phyloP scores from a whole-genome alignment of 1,140 invertebrate species.

The Gryon sp. region DNA sequence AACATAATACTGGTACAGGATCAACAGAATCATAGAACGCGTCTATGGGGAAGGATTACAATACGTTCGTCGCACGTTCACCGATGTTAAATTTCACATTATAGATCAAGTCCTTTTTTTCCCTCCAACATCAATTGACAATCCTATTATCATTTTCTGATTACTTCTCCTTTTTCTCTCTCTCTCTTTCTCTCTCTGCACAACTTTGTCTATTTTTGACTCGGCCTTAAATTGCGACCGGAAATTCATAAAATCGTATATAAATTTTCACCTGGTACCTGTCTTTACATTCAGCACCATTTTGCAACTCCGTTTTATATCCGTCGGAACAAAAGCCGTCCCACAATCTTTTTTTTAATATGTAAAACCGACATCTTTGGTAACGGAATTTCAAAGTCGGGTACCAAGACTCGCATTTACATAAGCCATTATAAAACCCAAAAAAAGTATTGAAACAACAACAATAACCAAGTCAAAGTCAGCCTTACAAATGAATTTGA shows the following conservation, averaged over 20 bases:
- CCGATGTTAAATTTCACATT: conserved; percentile 21
- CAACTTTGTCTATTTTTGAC: conserved; percentile 19
- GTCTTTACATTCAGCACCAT: background rate
- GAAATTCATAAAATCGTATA: conserved; percentile 10
- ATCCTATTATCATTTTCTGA: too few species aligned
- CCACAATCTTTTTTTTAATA: too few species aligned
- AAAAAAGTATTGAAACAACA: conserved; percentile 17
- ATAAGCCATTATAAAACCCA: too few species aligned
- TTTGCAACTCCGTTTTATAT: too few species aligned
- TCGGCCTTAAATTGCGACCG: conserved; percentile 24
- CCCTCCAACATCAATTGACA: too few species aligned
- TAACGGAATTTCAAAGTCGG: background rate
- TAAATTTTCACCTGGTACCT: conserved; percentile 16
- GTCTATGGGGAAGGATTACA: conserved; percentile 66
- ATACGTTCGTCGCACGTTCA: conserved; percentile 29
- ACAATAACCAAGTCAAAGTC: conserved; percentile 22
- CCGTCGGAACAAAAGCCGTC: too few species aligned
- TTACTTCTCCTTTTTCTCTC: too few species aligned
- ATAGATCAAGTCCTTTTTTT: too few species aligned
- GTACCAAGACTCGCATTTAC: conserved; percentile 31
- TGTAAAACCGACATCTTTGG: too few species aligned
- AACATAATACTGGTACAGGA: conserved; percentile 76
- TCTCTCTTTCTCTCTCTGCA: too few species aligned
- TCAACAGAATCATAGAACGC: conserved; percentile 73
- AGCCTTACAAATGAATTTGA: conserved; percentile 37